Base-by-base conservation (phyloP, 2,113 vertebrate species). In the Hippopotamus amphibius region DNA sequence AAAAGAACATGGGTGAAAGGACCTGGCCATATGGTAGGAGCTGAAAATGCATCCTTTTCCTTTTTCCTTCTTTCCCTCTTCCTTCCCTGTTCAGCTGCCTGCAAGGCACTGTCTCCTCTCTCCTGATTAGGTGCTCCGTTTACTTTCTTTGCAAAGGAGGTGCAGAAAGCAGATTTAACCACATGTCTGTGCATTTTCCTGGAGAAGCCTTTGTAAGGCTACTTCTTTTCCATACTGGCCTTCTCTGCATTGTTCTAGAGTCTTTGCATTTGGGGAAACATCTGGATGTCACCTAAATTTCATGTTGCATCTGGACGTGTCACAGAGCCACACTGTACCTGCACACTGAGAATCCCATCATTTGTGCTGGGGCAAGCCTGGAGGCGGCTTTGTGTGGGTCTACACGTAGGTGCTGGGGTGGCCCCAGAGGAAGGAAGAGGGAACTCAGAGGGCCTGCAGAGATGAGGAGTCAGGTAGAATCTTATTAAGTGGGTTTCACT, bases 191-290 rank as follows among this genome's bases (percentile, higher is more conserved):
- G 41, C 21, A 0, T 55, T 74, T 24, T 41, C 53, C 59, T 41
- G 37, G 81, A 90, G 83, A 37, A 50, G 46, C 7, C 79, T 53
- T 66, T 6, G 9, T 3, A 3, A 79, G 61, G 6, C 59, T 1
- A 0, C 4, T 0, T 19, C 22, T 15, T 50, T 6, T 55, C 26
- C 30, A 53, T 4, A 4, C 3, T 7, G 71, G 53, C 74, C 50
- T 77, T 41, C 53, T 87, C 61, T 15, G 43, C 4, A 3, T 13
- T 14, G n/a, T 33, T 69, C 79, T 43, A 37, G 65, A 41, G n/a
- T 21, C 88, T 65, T 33, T 43, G 6, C 13, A 6, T 69, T 48
- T 19, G 68, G 17, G 61, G 3, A 5, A 48, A 53, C 26, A 46
- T 69, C 80, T 69, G 61, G 68, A 26, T 11, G n/a, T 72, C 63